Evolutionary conservation across 2,888 invertebrate species (phyloP).

Genomic region (Nebria brevicollis): DNA sequence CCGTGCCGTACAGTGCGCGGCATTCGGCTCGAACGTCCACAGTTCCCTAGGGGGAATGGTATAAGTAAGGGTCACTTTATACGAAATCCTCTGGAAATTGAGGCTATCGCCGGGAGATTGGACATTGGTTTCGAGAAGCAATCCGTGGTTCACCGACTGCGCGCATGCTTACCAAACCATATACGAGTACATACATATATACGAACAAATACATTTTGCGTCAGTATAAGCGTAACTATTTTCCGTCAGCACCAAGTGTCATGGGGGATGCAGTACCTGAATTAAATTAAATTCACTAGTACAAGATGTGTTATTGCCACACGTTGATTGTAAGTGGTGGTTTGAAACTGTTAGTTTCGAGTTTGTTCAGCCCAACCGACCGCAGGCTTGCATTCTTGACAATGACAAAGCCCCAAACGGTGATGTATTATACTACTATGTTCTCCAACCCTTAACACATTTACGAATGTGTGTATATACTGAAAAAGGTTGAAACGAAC

Average conservation of each 20-base stretch:
- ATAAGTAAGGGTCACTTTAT: conserved; percentile 56
- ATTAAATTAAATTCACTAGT: conserved; percentile 43
- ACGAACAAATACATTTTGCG: neutral
- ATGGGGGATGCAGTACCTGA: conserved; percentile 5
- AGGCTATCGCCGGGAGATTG: conserved; percentile 58
- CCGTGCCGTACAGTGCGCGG: conserved; percentile 2
- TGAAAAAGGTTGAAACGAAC: neutral
- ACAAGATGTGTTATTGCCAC: conserved; percentile 42
- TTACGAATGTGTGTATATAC: neutral
- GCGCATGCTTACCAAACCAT: neutral
- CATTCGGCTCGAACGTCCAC: conserved; percentile 8
- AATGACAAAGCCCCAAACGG: conserved; percentile 29
- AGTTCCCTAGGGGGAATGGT: conserved; percentile 42
- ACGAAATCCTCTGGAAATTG: conserved; percentile 58
- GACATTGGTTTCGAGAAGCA: conserved; percentile 58
- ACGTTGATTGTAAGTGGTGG: conserved; percentile 46
- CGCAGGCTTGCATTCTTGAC: conserved; percentile 29
- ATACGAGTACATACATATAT: neutral
- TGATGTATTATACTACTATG: neutral
- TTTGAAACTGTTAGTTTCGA: conserved; percentile 42
- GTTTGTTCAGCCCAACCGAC: conserved; percentile 38
- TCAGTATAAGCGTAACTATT: neutral
- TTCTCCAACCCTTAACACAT: neutral
- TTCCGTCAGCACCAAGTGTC: neutral
- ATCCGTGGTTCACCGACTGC: conserved; percentile 50